Conservation (phyloP, 2,113 vertebrate genomes). For the Stigmatopora argus region DNA sequence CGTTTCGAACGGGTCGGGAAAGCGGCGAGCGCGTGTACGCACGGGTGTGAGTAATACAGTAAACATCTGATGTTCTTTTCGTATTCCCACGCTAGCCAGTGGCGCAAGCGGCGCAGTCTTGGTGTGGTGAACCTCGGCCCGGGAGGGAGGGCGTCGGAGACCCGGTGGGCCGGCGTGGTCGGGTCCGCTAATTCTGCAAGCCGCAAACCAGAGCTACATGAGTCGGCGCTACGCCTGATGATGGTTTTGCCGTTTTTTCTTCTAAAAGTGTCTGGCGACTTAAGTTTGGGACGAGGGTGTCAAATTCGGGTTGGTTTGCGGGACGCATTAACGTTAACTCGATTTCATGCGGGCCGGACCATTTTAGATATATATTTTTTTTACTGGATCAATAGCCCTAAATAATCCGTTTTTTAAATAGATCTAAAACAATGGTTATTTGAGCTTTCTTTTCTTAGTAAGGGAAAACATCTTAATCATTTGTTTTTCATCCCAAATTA, state of each 20-base stretch:
- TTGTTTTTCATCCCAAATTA: no score
- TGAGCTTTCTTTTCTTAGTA: no score
- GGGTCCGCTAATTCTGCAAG: constrained; percentile 39
- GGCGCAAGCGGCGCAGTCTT: constrained; percentile 36
- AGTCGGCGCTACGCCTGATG: constrained; percentile 39
- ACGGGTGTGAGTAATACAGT: constrained; percentile 47
- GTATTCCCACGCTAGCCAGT: constrained; percentile 55
- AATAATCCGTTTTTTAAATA: no score
- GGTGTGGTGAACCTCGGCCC: constrained; percentile 52
- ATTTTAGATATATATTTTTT: no score
- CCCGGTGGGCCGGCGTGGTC: constrained; percentile 43
- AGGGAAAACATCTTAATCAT: no score
- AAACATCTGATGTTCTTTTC: constrained; percentile 59
- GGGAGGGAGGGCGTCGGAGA: constrained; percentile 39
- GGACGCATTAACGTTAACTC: no score
- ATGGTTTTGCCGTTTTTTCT: constrained; percentile 29
- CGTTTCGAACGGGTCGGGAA: constrained; percentile 21
- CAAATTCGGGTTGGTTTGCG: no score
- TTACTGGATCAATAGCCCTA: no score
- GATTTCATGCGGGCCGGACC: no score
- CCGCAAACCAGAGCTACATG: constrained; percentile 55
- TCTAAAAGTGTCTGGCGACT: constrained; percentile 5
- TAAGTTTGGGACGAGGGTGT: no score
- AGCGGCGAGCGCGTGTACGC: constrained; percentile 4
- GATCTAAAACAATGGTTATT: no score